These are phyloP conservation scores for Drosophila grimshawi DNA, from an alignment of 1,140 invertebrate species.

Conservation along the genomic window DNA sequence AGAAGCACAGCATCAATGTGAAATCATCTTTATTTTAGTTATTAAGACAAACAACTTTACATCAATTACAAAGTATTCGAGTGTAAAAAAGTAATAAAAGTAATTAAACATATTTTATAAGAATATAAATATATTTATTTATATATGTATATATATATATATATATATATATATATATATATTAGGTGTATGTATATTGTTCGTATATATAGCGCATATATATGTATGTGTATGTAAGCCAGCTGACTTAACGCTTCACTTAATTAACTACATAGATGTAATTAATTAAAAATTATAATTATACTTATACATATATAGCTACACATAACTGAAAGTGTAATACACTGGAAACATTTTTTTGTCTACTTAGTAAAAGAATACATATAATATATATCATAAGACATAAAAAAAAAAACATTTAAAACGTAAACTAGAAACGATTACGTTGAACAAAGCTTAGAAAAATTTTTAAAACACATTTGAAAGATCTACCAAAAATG, in stretches of 20 bases:
- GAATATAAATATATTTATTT: slow-evolving; percentile 39
- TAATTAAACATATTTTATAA: slow-evolving; percentile 24
- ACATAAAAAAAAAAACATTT: slow-evolving; percentile 35
- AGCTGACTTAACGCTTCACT: slow-evolving; percentile 58
- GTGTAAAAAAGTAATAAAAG: slow-evolving; percentile 43
- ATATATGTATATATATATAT: slow-evolving; percentile 49
- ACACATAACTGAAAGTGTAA: slow-evolving; percentile 38
- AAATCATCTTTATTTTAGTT: slow-evolving; percentile 61
- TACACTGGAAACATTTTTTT: slow-evolving; percentile 62
- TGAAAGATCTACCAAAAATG: slow-evolving; percentile 69
- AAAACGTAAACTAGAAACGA: slow-evolving; percentile 44
- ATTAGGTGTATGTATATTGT: slow-evolving; percentile 43
- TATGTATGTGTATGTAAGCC: slow-evolving; percentile 34
- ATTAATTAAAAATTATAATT: slow-evolving; percentile 21
- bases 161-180: slow-evolving; percentile 35
- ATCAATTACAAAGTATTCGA: slow-evolving; percentile 59
- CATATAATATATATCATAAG: slow-evolving; percentile 54
- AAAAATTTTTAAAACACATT: slow-evolving; percentile 74
- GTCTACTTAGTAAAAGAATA: slow-evolving; percentile 62
- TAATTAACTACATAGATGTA: slow-evolving; percentile 63
- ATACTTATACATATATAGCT: slow-evolving; percentile 27
- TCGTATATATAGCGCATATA: slow-evolving; percentile 46
- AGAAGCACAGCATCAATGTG: slow-evolving; percentile 63
- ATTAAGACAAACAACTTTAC: slow-evolving; percentile 55
- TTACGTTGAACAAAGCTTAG: slow-evolving; percentile 67